Evolutionary conservation across 2,113 vertebrate genomes (phyloP).

Genomic region (Sander lucioperca): DNA sequence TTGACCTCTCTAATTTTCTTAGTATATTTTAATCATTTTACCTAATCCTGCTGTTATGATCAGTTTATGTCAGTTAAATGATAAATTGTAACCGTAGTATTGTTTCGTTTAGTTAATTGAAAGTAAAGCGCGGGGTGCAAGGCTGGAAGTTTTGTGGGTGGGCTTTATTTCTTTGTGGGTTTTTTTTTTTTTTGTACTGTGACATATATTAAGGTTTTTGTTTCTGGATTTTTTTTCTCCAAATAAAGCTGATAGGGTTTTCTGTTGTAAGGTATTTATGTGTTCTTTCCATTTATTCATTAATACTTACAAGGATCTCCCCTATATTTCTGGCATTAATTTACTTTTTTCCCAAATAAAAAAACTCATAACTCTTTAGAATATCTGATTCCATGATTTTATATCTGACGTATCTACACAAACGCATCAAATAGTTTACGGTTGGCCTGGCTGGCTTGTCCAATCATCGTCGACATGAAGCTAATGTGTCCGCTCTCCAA

Average conservation of each 20-base stretch:
- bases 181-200: conserved; percentile 49
- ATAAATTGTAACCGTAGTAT: conserved; percentile 64
- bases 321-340: conserved; percentile 39
- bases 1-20: conserved; percentile 69
- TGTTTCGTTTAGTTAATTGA: conserved; percentile 63
- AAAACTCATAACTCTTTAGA: conserved; percentile 18
- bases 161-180: not conserved
- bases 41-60: conserved; percentile 70
- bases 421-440: not conserved
- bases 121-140: conserved; percentile 52
- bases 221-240: conserved; percentile 19
- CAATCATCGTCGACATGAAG: conserved; percentile 62
- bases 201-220: conserved; percentile 57
- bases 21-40: conserved; percentile 74
- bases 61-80: conserved; percentile 63
- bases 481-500: not conserved
- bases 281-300: conserved; percentile 36
- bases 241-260: conserved; percentile 71
- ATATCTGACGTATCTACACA: not conserved
- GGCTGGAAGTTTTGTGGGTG: conserved; percentile 35
- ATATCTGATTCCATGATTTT: not conserved
- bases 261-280: conserved; percentile 53
- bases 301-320: conserved; percentile 13
- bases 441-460: conserved; percentile 28
- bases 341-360: conserved; percentile 32